Conservation (phyloP, 2,888 invertebrate genomes). For the Ceramica pisi region DNA sequence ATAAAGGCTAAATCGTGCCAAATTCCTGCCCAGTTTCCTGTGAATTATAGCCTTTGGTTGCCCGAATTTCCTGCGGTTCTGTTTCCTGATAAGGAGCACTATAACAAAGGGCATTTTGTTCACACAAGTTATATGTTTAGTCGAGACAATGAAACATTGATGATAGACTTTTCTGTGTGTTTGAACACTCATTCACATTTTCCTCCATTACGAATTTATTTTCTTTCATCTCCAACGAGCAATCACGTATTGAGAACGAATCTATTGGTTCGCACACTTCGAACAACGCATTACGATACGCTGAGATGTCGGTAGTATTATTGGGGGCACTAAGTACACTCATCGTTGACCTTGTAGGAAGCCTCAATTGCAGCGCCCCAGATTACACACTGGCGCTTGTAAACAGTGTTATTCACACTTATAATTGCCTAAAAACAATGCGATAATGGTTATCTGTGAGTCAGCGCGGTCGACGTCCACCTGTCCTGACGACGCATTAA, state of each 20-base stretch:
- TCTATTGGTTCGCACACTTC: slow-evolving; percentile 39
- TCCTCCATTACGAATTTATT: slow-evolving; percentile 7
- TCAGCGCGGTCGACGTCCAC: slow-evolving; percentile 71
- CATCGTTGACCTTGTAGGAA: slow-evolving; percentile 70
- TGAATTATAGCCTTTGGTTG: slow-evolving; percentile 36
- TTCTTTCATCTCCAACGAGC: slow-evolving; percentile 14
- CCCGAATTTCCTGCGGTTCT: slow-evolving; percentile 38
- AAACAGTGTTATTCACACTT: slow-evolving; percentile 70
- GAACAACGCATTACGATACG: slow-evolving; percentile 41
- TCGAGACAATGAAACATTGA: slow-evolving; percentile 28
- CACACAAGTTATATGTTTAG: slow-evolving; percentile 33
- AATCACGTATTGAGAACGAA: slow-evolving; percentile 35
- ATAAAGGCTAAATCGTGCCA: slow-evolving; percentile 47
- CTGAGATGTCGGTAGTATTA: slow-evolving; percentile 33
- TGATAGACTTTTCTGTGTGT: slow-evolving; percentile 19
- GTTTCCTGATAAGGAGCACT: slow-evolving; percentile 30
- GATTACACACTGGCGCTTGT: slow-evolving; percentile 68
- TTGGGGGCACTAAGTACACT: slow-evolving; percentile 57
- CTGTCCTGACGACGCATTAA: slow-evolving; percentile 65
- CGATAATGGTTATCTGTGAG: slow-evolving; percentile 74
- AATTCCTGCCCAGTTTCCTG: slow-evolving; percentile 44
- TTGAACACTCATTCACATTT: slow-evolving; percentile 26
- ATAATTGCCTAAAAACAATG: slow-evolving; percentile 66
- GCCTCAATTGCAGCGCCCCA: slow-evolving; percentile 71
- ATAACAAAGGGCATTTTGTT: slow-evolving; percentile 30